phyloP scores from a whole-genome alignment of 2,113 vertebrate genomes.

The Polypterus bichir region DNA sequence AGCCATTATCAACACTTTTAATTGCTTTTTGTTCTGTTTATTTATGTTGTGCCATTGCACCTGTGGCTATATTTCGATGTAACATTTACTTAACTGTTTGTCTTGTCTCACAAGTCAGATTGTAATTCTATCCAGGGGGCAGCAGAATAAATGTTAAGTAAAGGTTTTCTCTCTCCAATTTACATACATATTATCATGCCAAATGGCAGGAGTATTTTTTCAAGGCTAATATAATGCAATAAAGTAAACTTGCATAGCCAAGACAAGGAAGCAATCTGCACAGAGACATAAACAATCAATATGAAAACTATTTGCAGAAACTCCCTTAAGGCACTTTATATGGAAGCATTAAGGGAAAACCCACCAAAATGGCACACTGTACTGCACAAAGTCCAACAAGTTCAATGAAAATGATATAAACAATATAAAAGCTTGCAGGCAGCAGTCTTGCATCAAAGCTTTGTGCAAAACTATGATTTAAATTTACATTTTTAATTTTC shows the following conservation, averaged over 20 bases:
- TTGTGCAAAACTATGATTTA: too few relatives aligned
- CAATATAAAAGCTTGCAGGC: too few relatives aligned
- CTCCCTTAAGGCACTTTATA: too few relatives aligned
- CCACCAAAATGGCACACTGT: too few relatives aligned
- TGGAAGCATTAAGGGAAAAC: too few relatives aligned
- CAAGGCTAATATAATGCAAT: background rate
- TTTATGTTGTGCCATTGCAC: background rate
- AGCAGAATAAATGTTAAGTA: conserved; percentile 51
- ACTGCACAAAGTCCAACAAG: too few relatives aligned
- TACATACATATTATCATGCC: background rate
- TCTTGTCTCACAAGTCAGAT: conserved; percentile 34
- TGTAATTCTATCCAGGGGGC: conserved; percentile 37
- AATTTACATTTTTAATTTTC: too few relatives aligned
- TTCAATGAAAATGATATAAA: too few relatives aligned
- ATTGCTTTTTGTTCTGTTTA: background rate
- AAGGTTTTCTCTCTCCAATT: conserved; percentile 23
- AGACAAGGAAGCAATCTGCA: too few relatives aligned
- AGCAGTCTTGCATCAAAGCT: too few relatives aligned
- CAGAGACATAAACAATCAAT: too few relatives aligned
- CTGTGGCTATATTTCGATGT: conserved; percentile 3
- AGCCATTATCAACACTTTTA: background rate
- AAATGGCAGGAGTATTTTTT: background rate
- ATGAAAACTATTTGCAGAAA: too few relatives aligned
- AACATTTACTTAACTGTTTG: conserved; percentile 41
- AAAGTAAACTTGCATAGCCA: background rate